These are phyloP conservation scores for Myzus persicae DNA, from an alignment of 1,140 invertebrate species.

Conservation along the genomic window DNA sequence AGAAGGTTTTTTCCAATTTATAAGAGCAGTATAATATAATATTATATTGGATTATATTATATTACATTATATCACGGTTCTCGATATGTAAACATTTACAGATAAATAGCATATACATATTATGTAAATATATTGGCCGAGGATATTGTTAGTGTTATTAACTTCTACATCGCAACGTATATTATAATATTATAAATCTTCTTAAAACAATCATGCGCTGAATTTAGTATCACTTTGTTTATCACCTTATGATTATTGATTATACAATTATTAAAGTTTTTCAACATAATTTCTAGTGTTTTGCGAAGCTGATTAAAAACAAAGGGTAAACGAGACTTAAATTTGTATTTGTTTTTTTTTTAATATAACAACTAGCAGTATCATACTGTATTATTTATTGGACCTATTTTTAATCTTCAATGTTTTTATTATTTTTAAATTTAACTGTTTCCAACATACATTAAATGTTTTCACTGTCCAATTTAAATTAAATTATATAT, in stretches of 20 bases:
- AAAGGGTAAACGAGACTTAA: neutral
- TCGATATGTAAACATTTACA: neutral
- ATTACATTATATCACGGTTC: no score
- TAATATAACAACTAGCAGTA: neutral
- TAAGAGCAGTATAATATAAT: no score
- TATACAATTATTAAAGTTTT: neutral
- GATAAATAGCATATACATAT: no score
- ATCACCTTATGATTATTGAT: neutral
- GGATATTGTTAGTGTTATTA: neutral
- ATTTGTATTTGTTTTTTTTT: neutral
- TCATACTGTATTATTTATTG: neutral
- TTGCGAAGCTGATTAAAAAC: neutral
- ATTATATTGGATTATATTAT: no score
- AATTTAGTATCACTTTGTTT: neutral
- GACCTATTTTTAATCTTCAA: no score
- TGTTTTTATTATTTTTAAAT: no score
- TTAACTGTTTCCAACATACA: no score
- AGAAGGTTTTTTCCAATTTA: no score
- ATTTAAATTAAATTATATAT: neutral
- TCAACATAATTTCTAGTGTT: neutral
- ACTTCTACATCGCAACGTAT: neutral
- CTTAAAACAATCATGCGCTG: no score
- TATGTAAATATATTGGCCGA: no score
- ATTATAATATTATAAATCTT: neutral
- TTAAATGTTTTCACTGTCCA: no score